These are phyloP conservation scores for Idris sp. DNA, from an alignment of 1,140 invertebrate species.

Conservation along the genomic window DNA sequence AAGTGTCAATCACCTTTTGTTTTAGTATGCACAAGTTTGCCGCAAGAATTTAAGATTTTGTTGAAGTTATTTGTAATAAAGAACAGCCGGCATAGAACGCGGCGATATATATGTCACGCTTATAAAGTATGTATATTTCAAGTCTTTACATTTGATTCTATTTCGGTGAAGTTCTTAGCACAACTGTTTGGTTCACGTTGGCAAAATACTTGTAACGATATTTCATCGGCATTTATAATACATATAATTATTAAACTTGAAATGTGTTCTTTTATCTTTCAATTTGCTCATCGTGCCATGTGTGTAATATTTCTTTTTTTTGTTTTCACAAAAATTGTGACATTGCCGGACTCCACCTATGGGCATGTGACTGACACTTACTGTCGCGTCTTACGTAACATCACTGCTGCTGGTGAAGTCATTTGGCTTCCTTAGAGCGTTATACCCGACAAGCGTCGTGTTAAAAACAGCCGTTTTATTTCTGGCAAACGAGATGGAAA, in stretches of 20 bases:
- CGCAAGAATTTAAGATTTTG: slow-evolving; percentile 12
- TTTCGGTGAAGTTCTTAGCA: slow-evolving; percentile 34
- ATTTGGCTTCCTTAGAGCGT: slow-evolving; percentile 59
- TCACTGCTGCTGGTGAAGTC: slow-evolving; percentile 59
- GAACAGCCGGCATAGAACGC: slow-evolving; percentile 7
- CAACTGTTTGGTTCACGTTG: neutral
- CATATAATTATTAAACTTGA: too few relatives aligned
- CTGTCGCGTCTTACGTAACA: slow-evolving; percentile 59
- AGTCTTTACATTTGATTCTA: slow-evolving; percentile 43
- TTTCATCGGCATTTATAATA: too few relatives aligned
- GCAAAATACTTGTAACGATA: too few relatives aligned
- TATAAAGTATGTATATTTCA: slow-evolving; percentile 32
- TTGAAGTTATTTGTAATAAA: slow-evolving; percentile 13
- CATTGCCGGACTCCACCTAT: slow-evolving; percentile 47
- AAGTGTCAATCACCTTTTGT: slow-evolving; percentile 35
- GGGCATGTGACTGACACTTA: slow-evolving; percentile 43
- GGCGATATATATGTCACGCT: slow-evolving; percentile 32
- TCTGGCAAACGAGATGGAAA: slow-evolving; percentile 42
- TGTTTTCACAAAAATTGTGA: slow-evolving; percentile 39
- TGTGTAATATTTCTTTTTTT: too few relatives aligned
- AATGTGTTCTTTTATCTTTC: too few relatives aligned
- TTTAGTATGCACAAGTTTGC: too few relatives aligned
- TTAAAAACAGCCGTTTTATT: slow-evolving; percentile 58
- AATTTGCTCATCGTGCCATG: too few relatives aligned
- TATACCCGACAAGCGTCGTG: slow-evolving; percentile 32